These are phyloP conservation scores for Leptinotarsa defecta DNA, from an alignment of 1,140 invertebrate species.

Conservation along the genomic window DNA sequence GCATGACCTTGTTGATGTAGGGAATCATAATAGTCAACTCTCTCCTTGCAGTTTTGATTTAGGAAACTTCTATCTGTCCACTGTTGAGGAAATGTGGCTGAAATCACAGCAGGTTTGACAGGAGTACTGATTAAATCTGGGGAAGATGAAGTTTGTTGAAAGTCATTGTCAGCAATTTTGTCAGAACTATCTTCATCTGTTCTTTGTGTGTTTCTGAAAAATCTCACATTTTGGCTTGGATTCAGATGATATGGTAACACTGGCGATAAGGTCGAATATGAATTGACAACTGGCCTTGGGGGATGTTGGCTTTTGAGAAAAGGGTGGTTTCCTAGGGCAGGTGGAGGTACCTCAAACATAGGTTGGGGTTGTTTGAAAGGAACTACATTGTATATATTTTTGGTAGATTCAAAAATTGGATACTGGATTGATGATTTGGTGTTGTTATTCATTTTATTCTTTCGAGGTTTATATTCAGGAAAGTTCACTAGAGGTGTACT, in stretches of 20 bases:
- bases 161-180: no score
- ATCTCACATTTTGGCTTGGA: neutral
- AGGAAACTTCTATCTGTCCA: neutral
- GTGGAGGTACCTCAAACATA: neutral
- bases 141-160: neutral
- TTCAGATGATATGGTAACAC: neutral
- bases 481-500: neutral
- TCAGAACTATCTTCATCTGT: neutral
- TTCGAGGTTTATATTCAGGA: neutral
- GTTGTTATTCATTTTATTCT: neutral
- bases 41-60: neutral
- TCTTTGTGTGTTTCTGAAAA: neutral
- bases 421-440: neutral
- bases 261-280: conserved; percentile 10
- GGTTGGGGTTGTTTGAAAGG: conserved; percentile 10
- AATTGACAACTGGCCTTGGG: neutral
- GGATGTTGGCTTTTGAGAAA: neutral
- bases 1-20: neutral
- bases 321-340: neutral
- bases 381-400: neutral
- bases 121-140: conserved; percentile 19
- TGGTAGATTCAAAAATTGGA: neutral
- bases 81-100: conserved; percentile 2
- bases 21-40: neutral
- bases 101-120: conserved; percentile 13